Base-by-base conservation (phyloP, 2,888 invertebrate species). In the Melinaea marsaeus region DNA sequence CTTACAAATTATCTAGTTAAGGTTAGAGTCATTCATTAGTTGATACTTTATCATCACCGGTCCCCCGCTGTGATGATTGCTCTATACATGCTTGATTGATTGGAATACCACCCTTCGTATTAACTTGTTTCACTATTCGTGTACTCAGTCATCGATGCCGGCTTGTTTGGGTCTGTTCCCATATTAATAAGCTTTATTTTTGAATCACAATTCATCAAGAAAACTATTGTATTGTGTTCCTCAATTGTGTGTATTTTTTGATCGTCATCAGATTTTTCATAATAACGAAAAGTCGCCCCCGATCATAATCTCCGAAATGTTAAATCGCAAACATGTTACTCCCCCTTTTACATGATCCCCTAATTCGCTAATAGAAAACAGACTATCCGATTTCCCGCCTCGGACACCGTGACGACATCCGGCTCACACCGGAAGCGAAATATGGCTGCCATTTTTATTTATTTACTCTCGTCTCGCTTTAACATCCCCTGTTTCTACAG, bases 351-450 rank as follows among this genome's bases (percentile, higher is more conserved):
- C 63, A 65, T 62, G 22, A 71, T 78, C 86, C 88, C 88, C 88
- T 87, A 88, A 88, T 88, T 85, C 88, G 84, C 81, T 89, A 88
- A 89, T 88, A 88, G 88, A 88, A 86, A 84, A 80, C 84, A 79
- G 81, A 81, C 78, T 83, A 86, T 86, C 85, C 79, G 80, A 85
- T 87, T 82, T 85, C 87, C 79, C 74, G 70, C 71, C 74, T 67
- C 78, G 81, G 79, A 80, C 80, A 79, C 75, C 76, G 79, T 81
- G 82, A 83, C 84, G 81, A 83, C 84, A 81, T 88, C 88, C 88
- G 85, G 83, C 73, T 33, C 55, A 7, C 46, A 60, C 61, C 69
- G 70, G 70, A 70, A 61, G 79, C 79, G 66, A 75, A 78, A 77
- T 79, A 83, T 81, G 76, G 76, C 75, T 74, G 71, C 22, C 11